phyloP scores from a whole-genome alignment of 2,113 vertebrate genomes.

The Sporophila hypoxantha region DNA sequence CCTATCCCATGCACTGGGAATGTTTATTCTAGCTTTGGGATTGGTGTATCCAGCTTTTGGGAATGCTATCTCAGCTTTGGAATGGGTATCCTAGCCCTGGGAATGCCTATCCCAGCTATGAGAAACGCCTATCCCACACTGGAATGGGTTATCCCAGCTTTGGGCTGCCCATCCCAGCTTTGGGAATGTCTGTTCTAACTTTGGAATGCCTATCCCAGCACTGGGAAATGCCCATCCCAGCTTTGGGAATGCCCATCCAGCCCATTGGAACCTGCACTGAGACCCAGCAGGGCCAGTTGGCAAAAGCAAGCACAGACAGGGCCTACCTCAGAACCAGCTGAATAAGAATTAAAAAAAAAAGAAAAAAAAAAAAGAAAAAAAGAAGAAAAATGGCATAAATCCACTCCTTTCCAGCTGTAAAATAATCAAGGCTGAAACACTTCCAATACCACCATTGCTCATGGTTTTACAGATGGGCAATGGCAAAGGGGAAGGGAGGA shows the following conservation, averaged over 20 bases:
- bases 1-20: too few relatives aligned
- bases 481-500: neutral
- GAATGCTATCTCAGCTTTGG: too few relatives aligned
- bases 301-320: neutral
- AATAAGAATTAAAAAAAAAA: neutral
- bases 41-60: too few relatives aligned
- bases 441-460: neutral
- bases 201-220: neutral
- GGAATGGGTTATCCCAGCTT: too few relatives aligned
- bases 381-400: neutral
- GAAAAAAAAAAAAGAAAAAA: too few relatives aligned
- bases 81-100: too few relatives aligned
- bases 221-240: too few relatives aligned
- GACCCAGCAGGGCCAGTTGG: neutral
- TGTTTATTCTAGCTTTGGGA: too few relatives aligned
- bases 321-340: neutral
- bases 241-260: too few relatives aligned
- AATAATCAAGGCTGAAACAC: neutral
- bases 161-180: too few relatives aligned
- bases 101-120: too few relatives aligned
- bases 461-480: neutral
- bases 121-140: accelerated
- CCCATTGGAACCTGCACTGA: neutral
- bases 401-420: neutral
- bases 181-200: accelerated